phyloP scores from a whole-genome alignment of 2,888 invertebrate genomes.

The Euproctis similis region DNA sequence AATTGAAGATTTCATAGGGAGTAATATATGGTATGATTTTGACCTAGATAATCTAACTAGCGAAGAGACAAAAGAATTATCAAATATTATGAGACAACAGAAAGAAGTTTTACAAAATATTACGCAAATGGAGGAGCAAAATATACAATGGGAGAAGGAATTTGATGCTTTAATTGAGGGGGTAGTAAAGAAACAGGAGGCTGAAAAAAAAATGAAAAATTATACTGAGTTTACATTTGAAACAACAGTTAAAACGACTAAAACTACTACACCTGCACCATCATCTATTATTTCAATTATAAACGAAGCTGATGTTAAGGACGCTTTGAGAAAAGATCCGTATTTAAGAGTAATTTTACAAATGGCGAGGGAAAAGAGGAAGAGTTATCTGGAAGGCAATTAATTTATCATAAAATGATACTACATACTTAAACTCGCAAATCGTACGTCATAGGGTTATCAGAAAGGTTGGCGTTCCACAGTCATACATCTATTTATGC shows the following conservation, averaged over 20 bases:
- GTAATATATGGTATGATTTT: no score
- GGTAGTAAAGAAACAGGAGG: conserved; percentile 1
- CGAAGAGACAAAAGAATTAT: conserved; percentile 2
- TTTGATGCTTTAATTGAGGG: conserved; percentile 20
- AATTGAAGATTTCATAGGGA: no score
- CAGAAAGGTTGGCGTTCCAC: no score
- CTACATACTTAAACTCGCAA: no score
- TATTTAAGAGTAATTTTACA: conserved; percentile 42
- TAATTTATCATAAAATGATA: no score
- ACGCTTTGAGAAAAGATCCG: conserved; percentile 38
- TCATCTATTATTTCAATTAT: conserved; percentile 31
- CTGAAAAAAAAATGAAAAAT: not conserved
- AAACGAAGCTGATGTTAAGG: conserved; percentile 38
- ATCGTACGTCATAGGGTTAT: no score
- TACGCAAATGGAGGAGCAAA: conserved; percentile 6
- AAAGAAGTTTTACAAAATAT: conserved; percentile 23
- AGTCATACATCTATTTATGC: no score
- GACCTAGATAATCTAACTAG: not conserved
- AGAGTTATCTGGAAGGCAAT: conserved; percentile 21
- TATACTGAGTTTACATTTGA: not conserved
- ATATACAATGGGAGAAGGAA: conserved; percentile 6
- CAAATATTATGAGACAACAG: conserved; percentile 18
- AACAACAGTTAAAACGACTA: conserved; percentile 1
- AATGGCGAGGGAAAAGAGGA: conserved; percentile 33
- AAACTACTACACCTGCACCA: conserved; percentile 7